Conservation (phyloP, 2,797 vertebrate species). For the Austrolebias charrua region DNA sequence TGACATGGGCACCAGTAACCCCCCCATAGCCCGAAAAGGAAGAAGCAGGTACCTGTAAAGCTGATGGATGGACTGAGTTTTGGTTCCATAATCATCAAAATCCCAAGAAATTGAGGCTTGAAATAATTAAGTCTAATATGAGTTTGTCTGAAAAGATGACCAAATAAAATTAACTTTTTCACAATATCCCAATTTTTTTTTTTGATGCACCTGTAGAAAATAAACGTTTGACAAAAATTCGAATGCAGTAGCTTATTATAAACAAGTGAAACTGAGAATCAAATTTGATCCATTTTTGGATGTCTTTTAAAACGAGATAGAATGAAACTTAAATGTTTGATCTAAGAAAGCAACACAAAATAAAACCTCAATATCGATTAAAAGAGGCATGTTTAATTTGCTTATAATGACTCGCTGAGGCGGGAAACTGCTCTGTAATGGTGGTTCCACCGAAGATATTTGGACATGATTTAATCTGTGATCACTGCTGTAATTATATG, state of each 20-base stretch:
- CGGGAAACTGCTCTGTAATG: conserved; percentile 13
- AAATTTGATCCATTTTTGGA: not conserved
- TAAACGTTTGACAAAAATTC: too few relatives aligned
- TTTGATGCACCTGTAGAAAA: too few relatives aligned
- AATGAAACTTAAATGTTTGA: not conserved
- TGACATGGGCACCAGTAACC: too few relatives aligned
- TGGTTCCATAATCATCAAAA: too few relatives aligned
- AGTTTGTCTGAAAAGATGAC: too few relatives aligned
- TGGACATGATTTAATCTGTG: conserved; percentile 26
- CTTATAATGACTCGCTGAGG: conserved; percentile 3
- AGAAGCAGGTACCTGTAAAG: too few relatives aligned
- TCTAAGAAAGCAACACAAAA: not conserved
- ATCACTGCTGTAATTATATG: conserved; percentile 32
- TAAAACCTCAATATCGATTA: not conserved
- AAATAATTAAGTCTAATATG: too few relatives aligned
- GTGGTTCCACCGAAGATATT: not conserved
- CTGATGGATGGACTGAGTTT: too few relatives aligned
- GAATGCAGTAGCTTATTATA: not conserved
- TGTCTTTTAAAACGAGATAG: not conserved
- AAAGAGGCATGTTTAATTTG: conserved; percentile 16
- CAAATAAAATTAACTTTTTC: too few relatives aligned
- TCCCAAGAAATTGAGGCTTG: too few relatives aligned
- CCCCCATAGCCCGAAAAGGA: too few relatives aligned
- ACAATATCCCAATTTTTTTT: too few relatives aligned
- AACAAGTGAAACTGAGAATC: not conserved